phyloP scores from a whole-genome alignment of 2,888 invertebrate genomes.

The Osmoderma eremita region DNA sequence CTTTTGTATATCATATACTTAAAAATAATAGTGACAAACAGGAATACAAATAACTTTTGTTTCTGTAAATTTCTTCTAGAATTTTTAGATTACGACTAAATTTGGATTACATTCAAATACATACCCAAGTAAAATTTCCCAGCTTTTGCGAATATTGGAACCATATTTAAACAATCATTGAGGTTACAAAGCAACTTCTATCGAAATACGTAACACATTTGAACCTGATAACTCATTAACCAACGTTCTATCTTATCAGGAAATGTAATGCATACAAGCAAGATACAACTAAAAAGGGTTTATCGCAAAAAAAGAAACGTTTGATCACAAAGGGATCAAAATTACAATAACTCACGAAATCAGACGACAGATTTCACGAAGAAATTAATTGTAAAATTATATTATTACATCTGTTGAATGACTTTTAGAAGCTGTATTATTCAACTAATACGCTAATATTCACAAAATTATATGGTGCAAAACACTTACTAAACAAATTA shows the following conservation, averaged over 20 bases:
- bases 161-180: not conserved
- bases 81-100: no score
- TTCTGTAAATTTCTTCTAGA: no score
- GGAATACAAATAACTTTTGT: no score
- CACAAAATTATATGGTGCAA: no score
- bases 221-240: constrained; percentile 1
- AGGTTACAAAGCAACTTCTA: not conserved
- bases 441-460: no score
- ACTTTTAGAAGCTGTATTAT: no score
- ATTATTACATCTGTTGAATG: no score
- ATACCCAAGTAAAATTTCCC: constrained; percentile 3
- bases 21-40: no score
- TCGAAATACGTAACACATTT: constrained; percentile 8
- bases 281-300: constrained; percentile 1
- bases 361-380: no score
- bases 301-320: constrained; percentile 16
- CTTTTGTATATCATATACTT: no score
- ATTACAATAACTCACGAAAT: not conserved
- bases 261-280: constrained; percentile 8
- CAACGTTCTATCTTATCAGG: constrained; percentile 22
- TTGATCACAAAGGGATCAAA: constrained; percentile 8
- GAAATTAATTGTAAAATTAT: no score
- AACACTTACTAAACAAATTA: no score
- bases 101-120: not conserved
- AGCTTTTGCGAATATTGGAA: not conserved